phyloP scores from a whole-genome alignment of 2,888 invertebrate species.

The Cataglyphis rosenhaueri region DNA sequence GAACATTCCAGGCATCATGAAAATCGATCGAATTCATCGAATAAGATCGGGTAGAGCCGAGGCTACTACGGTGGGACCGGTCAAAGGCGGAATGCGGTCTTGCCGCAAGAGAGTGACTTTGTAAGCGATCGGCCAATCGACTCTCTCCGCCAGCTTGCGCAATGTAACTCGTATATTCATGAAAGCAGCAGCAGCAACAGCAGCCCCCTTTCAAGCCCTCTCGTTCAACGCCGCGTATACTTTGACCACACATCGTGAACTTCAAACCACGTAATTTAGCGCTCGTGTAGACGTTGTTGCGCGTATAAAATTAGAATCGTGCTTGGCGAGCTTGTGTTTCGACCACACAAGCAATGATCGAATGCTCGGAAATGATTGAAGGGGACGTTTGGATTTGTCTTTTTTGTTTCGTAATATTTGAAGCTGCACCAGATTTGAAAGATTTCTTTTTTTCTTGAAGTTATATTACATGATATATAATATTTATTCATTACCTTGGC shows the following conservation, averaged over 20 bases:
- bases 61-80: slow-evolving; percentile 75
- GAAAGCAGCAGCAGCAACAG: neutral
- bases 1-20: slow-evolving; percentile 59
- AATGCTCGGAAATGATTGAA: neutral
- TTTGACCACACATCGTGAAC: slow-evolving; percentile 56
- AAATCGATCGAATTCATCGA: slow-evolving; percentile 72
- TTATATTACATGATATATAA: neutral
- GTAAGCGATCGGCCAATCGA: slow-evolving; percentile 78
- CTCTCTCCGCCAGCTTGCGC: slow-evolving; percentile 67
- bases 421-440: neutral
- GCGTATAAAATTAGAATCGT: slow-evolving; percentile 17
- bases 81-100: slow-evolving; percentile 82
- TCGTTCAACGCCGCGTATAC: slow-evolving; percentile 26
- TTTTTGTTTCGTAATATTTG: neutral
- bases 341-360: neutral
- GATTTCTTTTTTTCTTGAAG: neutral
- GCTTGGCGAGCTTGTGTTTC: neutral
- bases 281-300: slow-evolving; percentile 9
- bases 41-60: slow-evolving; percentile 74
- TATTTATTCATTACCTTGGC: neutral
- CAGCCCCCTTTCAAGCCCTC: slow-evolving; percentile 37
- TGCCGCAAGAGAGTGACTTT: slow-evolving; percentile 79
- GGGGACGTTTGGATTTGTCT: neutral
- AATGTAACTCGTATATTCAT: slow-evolving; percentile 63
- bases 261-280: slow-evolving; percentile 49